Conservation (phyloP, 2,113 vertebrate genomes). For the Mionectes macconnelli region DNA sequence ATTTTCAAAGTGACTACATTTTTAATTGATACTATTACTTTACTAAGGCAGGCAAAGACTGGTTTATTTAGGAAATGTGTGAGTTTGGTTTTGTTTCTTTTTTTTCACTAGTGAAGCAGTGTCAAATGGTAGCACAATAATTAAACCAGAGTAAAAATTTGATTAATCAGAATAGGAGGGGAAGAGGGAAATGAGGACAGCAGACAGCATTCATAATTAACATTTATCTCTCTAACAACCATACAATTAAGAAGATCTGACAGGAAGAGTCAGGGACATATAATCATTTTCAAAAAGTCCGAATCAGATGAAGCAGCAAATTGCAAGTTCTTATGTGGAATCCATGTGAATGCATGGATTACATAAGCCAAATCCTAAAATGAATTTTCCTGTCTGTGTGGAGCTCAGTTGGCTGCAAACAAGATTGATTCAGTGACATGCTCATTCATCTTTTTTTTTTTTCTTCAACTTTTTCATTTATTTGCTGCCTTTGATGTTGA, state of each 20-base stretch:
- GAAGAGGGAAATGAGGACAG: not conserved
- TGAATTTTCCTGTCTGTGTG: not conserved
- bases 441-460: not conserved
- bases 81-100: not conserved
- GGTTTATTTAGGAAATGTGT: not conserved
- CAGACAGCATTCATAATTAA: conserved; percentile 34
- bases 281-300: not conserved
- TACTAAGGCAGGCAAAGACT: not conserved
- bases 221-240: not conserved
- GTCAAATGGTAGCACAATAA: not conserved
- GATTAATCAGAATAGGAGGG: conserved; percentile 4
- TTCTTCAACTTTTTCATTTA: not conserved
- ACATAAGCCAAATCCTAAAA: not conserved
- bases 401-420: not conserved
- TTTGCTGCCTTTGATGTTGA: conserved; percentile 30
- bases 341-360: not conserved
- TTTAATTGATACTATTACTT: not conserved
- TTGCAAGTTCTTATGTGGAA: not conserved
- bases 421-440: not conserved
- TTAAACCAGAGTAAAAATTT: conserved; percentile 31
- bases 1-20: not conserved
- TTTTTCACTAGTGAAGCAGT: not conserved
- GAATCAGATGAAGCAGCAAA: conserved; percentile 28
- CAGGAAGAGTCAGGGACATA: conserved; percentile 11
- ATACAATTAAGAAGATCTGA: conserved; percentile 18